Base-by-base conservation (phyloP, 1,140 invertebrate genomes). In the Diprion similis region DNA sequence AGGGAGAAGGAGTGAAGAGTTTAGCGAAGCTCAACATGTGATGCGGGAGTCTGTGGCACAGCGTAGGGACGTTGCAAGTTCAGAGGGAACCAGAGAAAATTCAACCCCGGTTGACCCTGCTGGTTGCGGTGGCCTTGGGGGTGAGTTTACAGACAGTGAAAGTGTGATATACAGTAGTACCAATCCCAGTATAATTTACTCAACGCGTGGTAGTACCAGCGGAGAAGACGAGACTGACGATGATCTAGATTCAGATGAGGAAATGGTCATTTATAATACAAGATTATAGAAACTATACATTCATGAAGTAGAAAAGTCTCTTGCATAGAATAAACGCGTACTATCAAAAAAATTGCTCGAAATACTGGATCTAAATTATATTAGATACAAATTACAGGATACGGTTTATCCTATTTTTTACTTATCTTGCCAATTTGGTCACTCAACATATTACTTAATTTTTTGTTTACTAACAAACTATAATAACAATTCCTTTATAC, bases 1-100 rank as follows among this genome's bases (percentile, higher is more conserved):
- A 74, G 94, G 94, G n/a, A 91, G 92, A 78, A 85, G 94, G 75
- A 90, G 91, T 13, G 93, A 93, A 79, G 91, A 93, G 79, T 95
- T 95, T 85, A 93, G 91, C n/a, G 93, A 94, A 76, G 93, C 92
- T 46, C 92, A 94, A 75, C 80, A 84, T 71, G 76, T 85, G 70
- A 86, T 89, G 78, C 83, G 86, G 51, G 89, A 89, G 37, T 86
- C 84, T 10, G 85, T 90, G 46, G 79, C 84, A 8, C 83, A 88
- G 45, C 84, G 89, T 48, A 85, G 91, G 73, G 91, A 92, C 75
- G 89, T 89, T 71, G 90, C 90, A 18, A 85, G 89, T 8, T 75
- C 74, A 0, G 84, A 88, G n/a, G 83, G 86, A 0, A 80, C 71
- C 11, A 78, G 81, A 46, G 82, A 81, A 74, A 85, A 81, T 77